Evolutionary conservation across 2,888 invertebrate species (phyloP).

Genomic region (Melieria picta): DNA sequence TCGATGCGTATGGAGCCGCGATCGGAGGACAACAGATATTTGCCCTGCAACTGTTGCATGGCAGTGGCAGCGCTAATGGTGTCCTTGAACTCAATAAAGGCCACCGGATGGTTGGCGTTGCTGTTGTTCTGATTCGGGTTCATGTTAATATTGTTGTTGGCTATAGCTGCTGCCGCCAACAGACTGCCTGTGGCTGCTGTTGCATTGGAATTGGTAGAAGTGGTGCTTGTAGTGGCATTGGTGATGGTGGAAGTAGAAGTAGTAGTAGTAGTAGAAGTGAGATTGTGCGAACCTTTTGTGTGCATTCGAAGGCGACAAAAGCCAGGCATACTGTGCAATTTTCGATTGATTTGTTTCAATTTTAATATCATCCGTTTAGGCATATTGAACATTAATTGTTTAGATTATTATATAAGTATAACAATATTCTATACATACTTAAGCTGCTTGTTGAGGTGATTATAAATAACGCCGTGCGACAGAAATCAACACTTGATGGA

Average conservation of each 20-base stretch:
- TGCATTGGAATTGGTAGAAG: slow-evolving; percentile 54
- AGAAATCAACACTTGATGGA: too few species aligned
- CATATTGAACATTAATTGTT: too few species aligned
- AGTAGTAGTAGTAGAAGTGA: slow-evolving; percentile 63
- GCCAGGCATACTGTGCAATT: slow-evolving; percentile 89
- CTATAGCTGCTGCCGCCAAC: slow-evolving; percentile 38
- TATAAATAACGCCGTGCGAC: too few species aligned
- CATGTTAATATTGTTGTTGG: slow-evolving; percentile 44
- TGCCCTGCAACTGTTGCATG: slow-evolving; percentile 94
- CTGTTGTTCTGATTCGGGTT: slow-evolving; percentile 27
- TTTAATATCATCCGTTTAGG: too few species aligned
- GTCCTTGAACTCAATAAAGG: slow-evolving; percentile 98
- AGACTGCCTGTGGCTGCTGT: slow-evolving; percentile 41
- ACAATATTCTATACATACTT: too few species aligned
- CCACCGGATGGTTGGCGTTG: slow-evolving; percentile 79
- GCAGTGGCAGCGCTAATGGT: slow-evolving; percentile 91
- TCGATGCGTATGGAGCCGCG: slow-evolving; percentile 98
- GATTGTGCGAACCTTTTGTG: slow-evolving; percentile 75
- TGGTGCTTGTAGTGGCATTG: slow-evolving; percentile 54
- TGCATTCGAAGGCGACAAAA: slow-evolving; percentile 98
- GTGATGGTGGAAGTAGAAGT: slow-evolving; percentile 54
- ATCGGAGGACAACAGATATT: slow-evolving; percentile 93
- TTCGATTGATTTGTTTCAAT: slow-evolving; percentile 30
- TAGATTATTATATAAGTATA: too few species aligned
- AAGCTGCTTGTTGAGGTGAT: too few species aligned